Evolutionary conservation across 2,888 invertebrate genomes (phyloP).

Genomic region (Andrena chrysosceles): DNA sequence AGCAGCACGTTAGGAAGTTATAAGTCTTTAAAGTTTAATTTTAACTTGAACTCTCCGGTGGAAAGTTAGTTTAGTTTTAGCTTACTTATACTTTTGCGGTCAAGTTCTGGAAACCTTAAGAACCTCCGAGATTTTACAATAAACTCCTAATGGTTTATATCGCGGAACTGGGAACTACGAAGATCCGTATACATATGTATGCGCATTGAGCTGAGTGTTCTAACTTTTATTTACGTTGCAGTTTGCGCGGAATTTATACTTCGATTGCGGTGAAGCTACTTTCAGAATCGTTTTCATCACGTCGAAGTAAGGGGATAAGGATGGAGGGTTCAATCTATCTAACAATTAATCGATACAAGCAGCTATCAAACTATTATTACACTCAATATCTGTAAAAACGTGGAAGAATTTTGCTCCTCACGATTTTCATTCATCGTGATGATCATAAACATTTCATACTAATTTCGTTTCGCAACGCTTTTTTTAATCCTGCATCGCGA

Average conservation of each 20-base stretch:
- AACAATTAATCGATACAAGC: no score
- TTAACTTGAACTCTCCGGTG: slow-evolving; percentile 71
- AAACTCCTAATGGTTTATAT: slow-evolving; percentile 69
- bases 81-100: slow-evolving; percentile 73
- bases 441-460: no score
- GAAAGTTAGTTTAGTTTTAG: slow-evolving; percentile 70
- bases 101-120: slow-evolving; percentile 70
- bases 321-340: no score
- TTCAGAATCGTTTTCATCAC: background rate
- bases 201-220: background rate
- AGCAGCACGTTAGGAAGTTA: slow-evolving; percentile 74
- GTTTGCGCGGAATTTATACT: slow-evolving; percentile 2
- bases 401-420: no score
- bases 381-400: no score
- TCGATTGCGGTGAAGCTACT: background rate
- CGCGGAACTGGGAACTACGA: slow-evolving; percentile 26
- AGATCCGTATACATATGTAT: slow-evolving; percentile 24
- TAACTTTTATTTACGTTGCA: background rate
- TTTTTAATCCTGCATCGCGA: no score
- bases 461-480: no score
- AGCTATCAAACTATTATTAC: no score
- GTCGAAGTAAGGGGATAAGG: background rate
- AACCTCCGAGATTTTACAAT: slow-evolving; percentile 71
- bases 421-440: no score
- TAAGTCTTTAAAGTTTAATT: slow-evolving; percentile 79